phyloP scores from a whole-genome alignment of 2,888 invertebrate genomes.

The Clostera curtula region DNA sequence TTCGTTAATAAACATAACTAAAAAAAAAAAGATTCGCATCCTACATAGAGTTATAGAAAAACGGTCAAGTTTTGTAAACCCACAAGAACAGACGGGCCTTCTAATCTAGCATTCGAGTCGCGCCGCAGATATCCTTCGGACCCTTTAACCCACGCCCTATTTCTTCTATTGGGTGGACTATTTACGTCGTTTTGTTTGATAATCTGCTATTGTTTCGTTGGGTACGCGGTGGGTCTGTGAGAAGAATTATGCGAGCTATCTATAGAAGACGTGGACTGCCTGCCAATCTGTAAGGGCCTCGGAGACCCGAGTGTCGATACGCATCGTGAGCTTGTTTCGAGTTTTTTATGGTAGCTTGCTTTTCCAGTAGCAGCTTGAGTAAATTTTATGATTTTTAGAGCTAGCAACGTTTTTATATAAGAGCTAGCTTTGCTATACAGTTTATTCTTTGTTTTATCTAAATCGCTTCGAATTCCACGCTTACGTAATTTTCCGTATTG shows the following conservation, averaged over 20 bases:
- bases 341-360: slow-evolving; percentile 8
- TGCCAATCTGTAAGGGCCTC: slow-evolving; percentile 58
- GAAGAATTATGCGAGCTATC: slow-evolving; percentile 71
- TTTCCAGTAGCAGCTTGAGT: too few species aligned
- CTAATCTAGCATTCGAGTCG: slow-evolving; percentile 69
- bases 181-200: slow-evolving; percentile 72
- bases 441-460: too few species aligned
- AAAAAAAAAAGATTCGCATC: too few species aligned
- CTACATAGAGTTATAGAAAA: too few species aligned
- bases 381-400: too few species aligned
- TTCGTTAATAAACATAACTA: too few species aligned
- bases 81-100: slow-evolving; percentile 30
- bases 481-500: too few species aligned
- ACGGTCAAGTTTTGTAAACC: too few species aligned
- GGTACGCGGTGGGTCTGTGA: slow-evolving; percentile 57
- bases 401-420: too few species aligned
- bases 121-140: slow-evolving; percentile 57
- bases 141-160: slow-evolving; percentile 67
- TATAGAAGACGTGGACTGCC: slow-evolving; percentile 61
- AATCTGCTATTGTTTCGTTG: slow-evolving; percentile 70
- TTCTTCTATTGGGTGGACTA: slow-evolving; percentile 62
- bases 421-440: too few species aligned
- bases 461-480: too few species aligned
- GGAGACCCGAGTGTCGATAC: slow-evolving; percentile 11
- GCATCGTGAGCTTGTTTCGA: slow-evolving; percentile 15